Evolutionary conservation across 2,797 vertebrate genomes (phyloP).

Genomic region (Lepilemur ruficaudatus): DNA sequence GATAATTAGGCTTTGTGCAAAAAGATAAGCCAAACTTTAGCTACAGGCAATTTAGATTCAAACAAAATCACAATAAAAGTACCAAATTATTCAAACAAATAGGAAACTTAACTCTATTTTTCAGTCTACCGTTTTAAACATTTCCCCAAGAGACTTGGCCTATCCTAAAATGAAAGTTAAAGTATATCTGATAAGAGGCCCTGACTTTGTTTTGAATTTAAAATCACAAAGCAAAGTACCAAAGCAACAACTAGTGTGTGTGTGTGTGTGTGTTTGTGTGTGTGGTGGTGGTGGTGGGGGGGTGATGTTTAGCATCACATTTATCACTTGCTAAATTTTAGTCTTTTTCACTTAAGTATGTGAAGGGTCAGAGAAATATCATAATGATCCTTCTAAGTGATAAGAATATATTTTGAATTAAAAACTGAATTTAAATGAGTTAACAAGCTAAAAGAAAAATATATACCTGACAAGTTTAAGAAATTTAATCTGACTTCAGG

Average conservation of each 20-base stretch:
- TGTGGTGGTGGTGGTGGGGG: not conserved
- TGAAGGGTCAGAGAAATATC: not conserved
- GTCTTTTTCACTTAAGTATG: not conserved
- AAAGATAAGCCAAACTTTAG: constrained; percentile 57
- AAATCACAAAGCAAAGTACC: not conserved
- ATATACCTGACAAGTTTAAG: not conserved
- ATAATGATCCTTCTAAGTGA: not conserved
- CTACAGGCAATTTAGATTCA: constrained; percentile 37
- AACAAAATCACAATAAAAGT: constrained; percentile 43
- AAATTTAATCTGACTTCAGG: not conserved
- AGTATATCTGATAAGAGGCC: not conserved
- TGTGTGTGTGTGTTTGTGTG: too few species aligned
- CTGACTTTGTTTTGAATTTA: not conserved
- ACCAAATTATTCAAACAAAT: constrained; percentile 43
- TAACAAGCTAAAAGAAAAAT: not conserved
- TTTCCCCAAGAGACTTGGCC: not conserved
- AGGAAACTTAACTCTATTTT: not conserved
- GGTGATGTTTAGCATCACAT: not conserved
- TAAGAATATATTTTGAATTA: not conserved
- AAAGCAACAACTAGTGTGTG: not conserved
- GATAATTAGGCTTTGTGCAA: constrained; percentile 30
- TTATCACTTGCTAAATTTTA: not conserved
- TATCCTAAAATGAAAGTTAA: not conserved
- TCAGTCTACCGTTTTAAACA: not conserved
- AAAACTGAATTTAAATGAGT: not conserved